Conservation (phyloP, 1,140 invertebrate species). For the Orius laevigatus region DNA sequence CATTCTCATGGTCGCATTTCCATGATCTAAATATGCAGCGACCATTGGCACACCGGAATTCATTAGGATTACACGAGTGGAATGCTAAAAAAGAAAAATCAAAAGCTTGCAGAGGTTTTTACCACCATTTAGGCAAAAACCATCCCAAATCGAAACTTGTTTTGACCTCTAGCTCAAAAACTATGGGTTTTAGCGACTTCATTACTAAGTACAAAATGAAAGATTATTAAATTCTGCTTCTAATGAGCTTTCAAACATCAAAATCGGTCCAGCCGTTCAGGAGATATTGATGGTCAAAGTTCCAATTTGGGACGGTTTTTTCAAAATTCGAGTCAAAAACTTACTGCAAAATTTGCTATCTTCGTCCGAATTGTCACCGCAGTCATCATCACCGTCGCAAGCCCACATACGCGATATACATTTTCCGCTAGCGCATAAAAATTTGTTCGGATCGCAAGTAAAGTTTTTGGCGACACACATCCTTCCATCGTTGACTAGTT, state of each 20-base stretch:
- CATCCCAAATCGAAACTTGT: background rate
- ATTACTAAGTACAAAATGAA: constrained; percentile 10
- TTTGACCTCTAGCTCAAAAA: too few species aligned
- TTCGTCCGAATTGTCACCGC: constrained; percentile 88
- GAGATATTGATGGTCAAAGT: too few species aligned
- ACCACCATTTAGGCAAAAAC: background rate
- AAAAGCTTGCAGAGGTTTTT: too few species aligned
- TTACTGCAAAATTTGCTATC: constrained; percentile 76
- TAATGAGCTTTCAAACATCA: background rate
- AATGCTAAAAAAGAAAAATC: constrained; percentile 41
- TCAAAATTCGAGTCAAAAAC: constrained; percentile 24
- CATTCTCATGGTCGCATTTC: constrained; percentile 90
- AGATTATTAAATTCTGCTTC: too few species aligned
- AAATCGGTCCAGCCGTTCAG: too few species aligned
- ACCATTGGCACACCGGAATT: constrained; percentile 88
- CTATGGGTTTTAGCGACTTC: too few species aligned
- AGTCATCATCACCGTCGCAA: constrained; percentile 86
- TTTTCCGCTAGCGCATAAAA: constrained; percentile 84
- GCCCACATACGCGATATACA: constrained; percentile 93
- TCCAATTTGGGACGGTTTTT: too few species aligned
- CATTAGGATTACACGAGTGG: constrained; percentile 80
- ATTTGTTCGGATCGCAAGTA: constrained; percentile 77
- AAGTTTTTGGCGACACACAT: constrained; percentile 81
- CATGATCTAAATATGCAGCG: constrained; percentile 88
- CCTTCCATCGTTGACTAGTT: constrained; percentile 78